Evolutionary conservation across 1,140 invertebrate genomes (phyloP).

Genomic region (Lepidurus arcticus): DNA sequence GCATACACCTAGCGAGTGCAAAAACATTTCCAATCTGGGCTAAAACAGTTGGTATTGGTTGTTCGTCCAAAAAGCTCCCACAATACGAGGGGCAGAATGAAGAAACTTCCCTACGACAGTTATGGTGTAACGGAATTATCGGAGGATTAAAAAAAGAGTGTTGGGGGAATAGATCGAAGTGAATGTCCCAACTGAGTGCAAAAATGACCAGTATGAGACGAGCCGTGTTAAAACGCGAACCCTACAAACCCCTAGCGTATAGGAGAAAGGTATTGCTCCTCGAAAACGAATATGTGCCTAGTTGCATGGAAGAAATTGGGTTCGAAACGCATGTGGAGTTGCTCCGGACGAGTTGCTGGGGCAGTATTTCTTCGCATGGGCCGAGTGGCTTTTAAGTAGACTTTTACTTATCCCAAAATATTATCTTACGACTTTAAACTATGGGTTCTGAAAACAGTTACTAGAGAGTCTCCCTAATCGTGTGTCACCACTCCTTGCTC

Average conservation of each 20-base stretch:
- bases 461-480: too few relatives aligned
- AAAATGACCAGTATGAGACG: conserved; percentile 29
- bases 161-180: background rate
- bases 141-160: background rate
- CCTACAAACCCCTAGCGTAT: conserved; percentile 30
- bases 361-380: too few relatives aligned
- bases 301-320: background rate
- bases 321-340: background rate
- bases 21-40: background rate
- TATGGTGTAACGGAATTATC: background rate
- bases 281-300: background rate
- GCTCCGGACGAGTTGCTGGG: too few relatives aligned
- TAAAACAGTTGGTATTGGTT: background rate
- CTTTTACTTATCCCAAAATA: too few relatives aligned
- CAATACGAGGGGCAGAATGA: background rate
- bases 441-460: too few relatives aligned
- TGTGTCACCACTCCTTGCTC: background rate
- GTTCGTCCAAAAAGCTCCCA: background rate
- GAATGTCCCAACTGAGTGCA: background rate
- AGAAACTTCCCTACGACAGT: too few relatives aligned
- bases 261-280: conserved; percentile 24
- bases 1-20: background rate
- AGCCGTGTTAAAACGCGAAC: conserved; percentile 29
- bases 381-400: too few relatives aligned
- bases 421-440: too few relatives aligned